Evolutionary conservation across 2,113 vertebrate genomes (phyloP).

Genomic region (Rhegmatorhina hoffmannsi): DNA sequence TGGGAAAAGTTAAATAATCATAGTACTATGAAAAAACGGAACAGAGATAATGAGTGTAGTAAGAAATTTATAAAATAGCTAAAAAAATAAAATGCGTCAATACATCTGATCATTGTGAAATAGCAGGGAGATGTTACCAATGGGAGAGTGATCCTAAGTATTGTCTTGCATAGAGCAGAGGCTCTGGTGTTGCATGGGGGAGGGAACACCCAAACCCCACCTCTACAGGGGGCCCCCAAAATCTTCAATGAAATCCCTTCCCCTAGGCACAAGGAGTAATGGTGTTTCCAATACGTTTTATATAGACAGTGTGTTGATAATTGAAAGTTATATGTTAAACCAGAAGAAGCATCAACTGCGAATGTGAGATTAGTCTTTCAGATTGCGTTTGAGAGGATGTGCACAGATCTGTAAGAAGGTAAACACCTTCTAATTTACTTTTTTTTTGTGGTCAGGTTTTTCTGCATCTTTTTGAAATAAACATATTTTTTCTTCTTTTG

Average conservation of each 20-base stretch:
- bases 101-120: background rate
- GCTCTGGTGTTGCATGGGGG: background rate
- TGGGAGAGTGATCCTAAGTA: background rate
- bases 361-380: background rate
- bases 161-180: background rate
- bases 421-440: background rate
- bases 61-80: background rate
- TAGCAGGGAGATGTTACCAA: background rate
- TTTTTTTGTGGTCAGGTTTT: background rate
- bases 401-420: background rate
- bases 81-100: background rate
- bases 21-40: background rate
- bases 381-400: background rate
- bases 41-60: background rate
- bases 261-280: background rate
- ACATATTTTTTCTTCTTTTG: background rate
- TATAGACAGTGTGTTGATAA: background rate
- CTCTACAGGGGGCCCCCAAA: fast-evolving
- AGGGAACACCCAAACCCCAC: background rate
- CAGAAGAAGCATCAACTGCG: background rate
- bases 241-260: background rate
- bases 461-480: background rate
- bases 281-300: background rate
- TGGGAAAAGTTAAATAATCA: background rate
- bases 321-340: background rate